These are phyloP conservation scores for Malurus alboscapulatus DNA, from an alignment of 2,113 vertebrate genomes.

Conservation along the genomic window DNA sequence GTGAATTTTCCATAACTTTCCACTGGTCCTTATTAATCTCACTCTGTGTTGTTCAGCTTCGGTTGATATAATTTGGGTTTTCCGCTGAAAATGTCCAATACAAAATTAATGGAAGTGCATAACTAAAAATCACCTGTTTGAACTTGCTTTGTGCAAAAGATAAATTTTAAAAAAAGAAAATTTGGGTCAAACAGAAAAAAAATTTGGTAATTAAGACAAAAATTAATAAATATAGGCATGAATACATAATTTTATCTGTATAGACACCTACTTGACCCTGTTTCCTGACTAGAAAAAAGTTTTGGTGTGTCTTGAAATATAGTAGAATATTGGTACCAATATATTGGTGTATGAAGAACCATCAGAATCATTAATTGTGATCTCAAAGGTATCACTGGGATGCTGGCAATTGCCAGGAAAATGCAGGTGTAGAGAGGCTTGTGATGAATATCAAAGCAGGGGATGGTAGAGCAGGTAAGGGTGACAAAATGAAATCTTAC, in stretches of 20 bases:
- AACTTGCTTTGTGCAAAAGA: background rate
- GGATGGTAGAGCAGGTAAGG: background rate
- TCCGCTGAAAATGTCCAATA: background rate
- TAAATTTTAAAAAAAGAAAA: background rate
- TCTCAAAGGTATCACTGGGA: background rate
- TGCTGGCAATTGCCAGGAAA: background rate
- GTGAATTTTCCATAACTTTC: conserved; percentile 25
- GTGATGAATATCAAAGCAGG: background rate
- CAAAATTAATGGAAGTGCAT: background rate
- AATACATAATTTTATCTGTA: background rate
- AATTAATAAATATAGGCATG: background rate
- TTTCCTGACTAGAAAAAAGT: background rate
- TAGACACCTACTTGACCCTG: background rate
- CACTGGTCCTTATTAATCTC: background rate
- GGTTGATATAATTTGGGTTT: background rate
- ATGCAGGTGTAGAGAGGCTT: background rate
- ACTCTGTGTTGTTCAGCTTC: background rate
- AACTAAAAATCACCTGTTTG: background rate
- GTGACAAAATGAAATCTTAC: background rate
- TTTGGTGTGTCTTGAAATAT: background rate
- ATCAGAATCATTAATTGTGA: background rate
- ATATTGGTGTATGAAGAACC: background rate
- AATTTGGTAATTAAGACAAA: background rate
- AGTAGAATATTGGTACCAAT: background rate
- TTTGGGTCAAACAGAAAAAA: background rate